These are phyloP conservation scores for Rhabdomys pumilio DNA, from an alignment of 2,797 vertebrate genomes.

Conservation along the genomic window DNA sequence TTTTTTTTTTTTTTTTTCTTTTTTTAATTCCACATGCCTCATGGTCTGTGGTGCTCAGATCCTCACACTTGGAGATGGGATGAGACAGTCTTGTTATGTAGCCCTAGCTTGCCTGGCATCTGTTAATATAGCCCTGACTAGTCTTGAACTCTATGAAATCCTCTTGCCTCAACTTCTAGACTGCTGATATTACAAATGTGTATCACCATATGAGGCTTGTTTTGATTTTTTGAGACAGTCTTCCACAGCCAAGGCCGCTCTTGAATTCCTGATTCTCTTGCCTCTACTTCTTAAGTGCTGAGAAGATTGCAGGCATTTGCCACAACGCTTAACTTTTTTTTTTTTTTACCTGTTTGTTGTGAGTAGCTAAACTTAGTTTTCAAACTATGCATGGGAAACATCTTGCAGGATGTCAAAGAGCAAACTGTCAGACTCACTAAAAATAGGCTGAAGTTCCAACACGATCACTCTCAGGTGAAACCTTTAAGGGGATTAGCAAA, in stretches of 20 bases:
- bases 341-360: not conserved
- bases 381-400: not conserved
- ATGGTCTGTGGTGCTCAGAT: too few species aligned
- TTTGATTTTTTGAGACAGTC: not conserved
- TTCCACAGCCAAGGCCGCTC: not conserved
- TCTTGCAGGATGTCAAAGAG: constrained; percentile 19
- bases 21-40: too few species aligned
- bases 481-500: not conserved
- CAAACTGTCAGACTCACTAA: not conserved
- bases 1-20: not conserved
- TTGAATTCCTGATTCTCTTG: not conserved
- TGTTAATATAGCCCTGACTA: not conserved
- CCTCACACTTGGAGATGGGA: not conserved
- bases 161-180: not conserved
- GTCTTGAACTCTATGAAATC: not conserved
- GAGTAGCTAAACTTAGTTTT: constrained; percentile 43
- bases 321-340: too few species aligned
- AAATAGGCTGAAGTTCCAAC: not conserved
- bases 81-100: not conserved
- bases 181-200: not conserved
- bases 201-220: not conserved
- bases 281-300: not conserved
- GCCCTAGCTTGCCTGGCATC: too few species aligned
- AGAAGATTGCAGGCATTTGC: not conserved
- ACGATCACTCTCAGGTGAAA: not conserved